Evolutionary conservation across 2,113 vertebrate species (phyloP), one percentile per base, ranked within the genome.

Genomic region (Aphyosemion australe): DNA sequence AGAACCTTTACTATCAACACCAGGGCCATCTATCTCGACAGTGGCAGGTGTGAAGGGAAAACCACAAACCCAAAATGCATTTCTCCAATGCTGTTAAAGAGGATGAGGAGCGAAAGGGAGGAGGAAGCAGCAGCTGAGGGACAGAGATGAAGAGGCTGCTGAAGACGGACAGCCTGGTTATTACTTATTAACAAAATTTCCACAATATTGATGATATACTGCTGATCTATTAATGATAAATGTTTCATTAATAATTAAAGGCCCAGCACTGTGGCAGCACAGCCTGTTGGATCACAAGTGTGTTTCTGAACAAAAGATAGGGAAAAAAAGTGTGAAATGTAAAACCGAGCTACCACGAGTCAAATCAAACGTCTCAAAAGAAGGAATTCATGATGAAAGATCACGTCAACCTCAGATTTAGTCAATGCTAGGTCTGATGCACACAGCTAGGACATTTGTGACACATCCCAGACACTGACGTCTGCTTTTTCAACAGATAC

Each of bases 21-120:
- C n/a, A 70, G 60, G 16, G 32, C 59, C 80, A 84, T 88, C 57
- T 71, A 73, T 90, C 84, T 83, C 75, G 41, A 83, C 72, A 57
- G 66, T 86, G 88, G 88, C 84, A 88, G 76, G 78, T 84, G 84
- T 82, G 71, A 83, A 81, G 72, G 84, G 76, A 66, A 87, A 85
- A 65, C 71, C 78, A 51, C 73, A 89, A 78, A 76, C 73, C 83
- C 83, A 87, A 61, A 75, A 89, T 84, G 73, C 73, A 65, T 54
- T 76, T 59, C 74, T 75, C 34, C 62, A 31, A 18, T 47, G 61
- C 79, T 64, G 46, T 76, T 71, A 66, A 75, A 69, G 58, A 84
- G 74, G 66, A 80, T 56, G 20, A 39, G 70, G 70, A 74, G 46
- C 42, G 47, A 67, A 78, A 65, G 45, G 46, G 32, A 87, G 71